Evolutionary conservation across 2,888 invertebrate genomes (phyloP).

Genomic region (Erebia palarica): DNA sequence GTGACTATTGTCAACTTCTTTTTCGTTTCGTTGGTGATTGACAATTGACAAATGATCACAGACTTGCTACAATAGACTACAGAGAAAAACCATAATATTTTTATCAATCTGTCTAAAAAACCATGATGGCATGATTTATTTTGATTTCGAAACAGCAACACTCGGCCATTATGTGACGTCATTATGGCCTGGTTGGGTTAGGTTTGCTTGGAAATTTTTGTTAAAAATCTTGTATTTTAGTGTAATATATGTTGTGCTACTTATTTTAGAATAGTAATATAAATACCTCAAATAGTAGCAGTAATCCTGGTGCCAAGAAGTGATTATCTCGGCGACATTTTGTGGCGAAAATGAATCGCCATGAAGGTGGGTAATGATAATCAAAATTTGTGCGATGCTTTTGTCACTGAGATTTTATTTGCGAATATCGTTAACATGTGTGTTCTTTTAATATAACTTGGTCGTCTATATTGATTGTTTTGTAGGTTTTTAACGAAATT

Average conservation of each 20-base stretch:
- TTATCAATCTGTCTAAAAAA: not conserved
- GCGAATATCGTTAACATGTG: constrained; percentile 54
- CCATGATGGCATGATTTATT: constrained; percentile 14
- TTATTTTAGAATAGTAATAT: constrained; percentile 80
- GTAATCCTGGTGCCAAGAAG: constrained; percentile 77
- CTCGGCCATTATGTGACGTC: constrained; percentile 79
- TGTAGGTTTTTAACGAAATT: constrained; percentile 34
- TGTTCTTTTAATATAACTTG: constrained; percentile 14
- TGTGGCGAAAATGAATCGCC: constrained; percentile 92
- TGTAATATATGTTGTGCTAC: constrained; percentile 83
- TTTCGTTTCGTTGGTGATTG: no score
- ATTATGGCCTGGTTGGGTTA: constrained; percentile 88
- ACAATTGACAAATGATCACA: no score
- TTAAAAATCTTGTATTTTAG: constrained; percentile 85
- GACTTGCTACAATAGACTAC: no score
- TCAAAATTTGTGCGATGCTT: constrained; percentile 81
- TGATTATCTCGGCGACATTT: constrained; percentile 72
- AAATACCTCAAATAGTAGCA: constrained; percentile 77
- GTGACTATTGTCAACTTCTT: no score
- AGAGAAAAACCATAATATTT: no score
- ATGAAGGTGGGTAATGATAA: constrained; percentile 92
- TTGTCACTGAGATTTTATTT: constrained; percentile 73
- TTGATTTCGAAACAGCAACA: constrained; percentile 47
- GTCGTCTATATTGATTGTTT: constrained; percentile 32
- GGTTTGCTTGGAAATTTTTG: constrained; percentile 87